Conservation (phyloP, 2,888 invertebrate species). For the Cheilosia pagana region DNA sequence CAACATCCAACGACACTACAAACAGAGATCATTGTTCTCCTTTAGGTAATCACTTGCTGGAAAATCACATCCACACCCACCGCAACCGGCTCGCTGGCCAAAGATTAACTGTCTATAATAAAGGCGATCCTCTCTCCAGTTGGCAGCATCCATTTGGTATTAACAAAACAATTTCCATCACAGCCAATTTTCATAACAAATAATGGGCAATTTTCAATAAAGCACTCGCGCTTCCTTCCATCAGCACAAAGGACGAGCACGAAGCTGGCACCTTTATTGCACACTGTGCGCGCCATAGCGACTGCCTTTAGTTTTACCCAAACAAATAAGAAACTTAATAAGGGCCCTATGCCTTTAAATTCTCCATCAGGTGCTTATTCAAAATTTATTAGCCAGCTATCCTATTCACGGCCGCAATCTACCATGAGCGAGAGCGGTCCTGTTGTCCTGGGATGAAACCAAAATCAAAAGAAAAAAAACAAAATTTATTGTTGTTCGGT, state of each 20-base stretch:
- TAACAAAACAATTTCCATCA: constrained; percentile 65
- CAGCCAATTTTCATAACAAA: constrained; percentile 58
- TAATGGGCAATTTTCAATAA: constrained; percentile 72
- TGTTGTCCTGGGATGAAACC: constrained; percentile 53
- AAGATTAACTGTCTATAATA: constrained; percentile 48
- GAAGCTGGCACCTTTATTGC: constrained; percentile 37
- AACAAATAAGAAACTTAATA: constrained; percentile 68
- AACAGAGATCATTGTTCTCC: constrained; percentile 15
- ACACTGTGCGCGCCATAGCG: constrained; percentile 13
- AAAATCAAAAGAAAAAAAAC: constrained; percentile 46
- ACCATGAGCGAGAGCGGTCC: neutral
- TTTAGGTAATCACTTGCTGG: constrained; percentile 9
- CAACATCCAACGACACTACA: neutral
- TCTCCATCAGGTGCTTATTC: constrained; percentile 71
- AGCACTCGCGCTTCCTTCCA: constrained; percentile 47
- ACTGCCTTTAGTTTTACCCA: constrained; percentile 56
- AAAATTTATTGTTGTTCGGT: constrained; percentile 72
- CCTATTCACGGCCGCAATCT: constrained; percentile 17
- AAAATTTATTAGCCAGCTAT: constrained; percentile 64
- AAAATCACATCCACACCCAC: constrained; percentile 3
- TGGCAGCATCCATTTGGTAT: constrained; percentile 31
- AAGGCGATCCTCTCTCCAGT: constrained; percentile 30
- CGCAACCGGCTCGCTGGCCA: constrained; percentile 12
- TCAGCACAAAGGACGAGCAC: constrained; percentile 13
- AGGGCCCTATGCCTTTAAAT: constrained; percentile 25